These are phyloP conservation scores for Metopolophium dirhodum DNA, from an alignment of 1,140 invertebrate species.

Conservation along the genomic window DNA sequence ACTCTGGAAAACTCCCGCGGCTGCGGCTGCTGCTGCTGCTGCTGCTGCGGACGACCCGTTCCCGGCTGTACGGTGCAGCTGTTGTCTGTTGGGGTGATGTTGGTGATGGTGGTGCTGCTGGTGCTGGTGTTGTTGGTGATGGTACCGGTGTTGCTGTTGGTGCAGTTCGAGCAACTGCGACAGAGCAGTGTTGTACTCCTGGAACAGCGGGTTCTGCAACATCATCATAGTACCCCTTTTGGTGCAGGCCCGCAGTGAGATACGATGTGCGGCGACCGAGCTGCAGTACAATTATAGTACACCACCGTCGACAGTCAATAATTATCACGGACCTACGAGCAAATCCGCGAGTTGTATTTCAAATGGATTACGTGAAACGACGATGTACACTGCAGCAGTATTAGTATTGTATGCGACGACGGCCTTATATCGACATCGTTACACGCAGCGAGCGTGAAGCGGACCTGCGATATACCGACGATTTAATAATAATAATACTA, in stretches of 20 bases:
- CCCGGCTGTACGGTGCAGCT: neutral
- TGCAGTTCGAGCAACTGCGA: conserved; percentile 53
- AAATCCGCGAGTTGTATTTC: neutral
- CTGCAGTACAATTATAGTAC: too few relatives aligned
- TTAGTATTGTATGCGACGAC: neutral
- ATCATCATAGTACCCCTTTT: conserved; percentile 41
- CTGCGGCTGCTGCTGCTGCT: neutral
- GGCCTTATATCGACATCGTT: neutral
- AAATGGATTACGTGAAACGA: neutral
- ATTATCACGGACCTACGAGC: too few relatives aligned
- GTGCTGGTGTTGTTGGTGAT: neutral
- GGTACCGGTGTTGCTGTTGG: conserved; percentile 44
- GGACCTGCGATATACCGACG: neutral
- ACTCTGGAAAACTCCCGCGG: conserved; percentile 29
- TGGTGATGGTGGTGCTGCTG: conserved; percentile 16
- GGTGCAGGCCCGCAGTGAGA: too few relatives aligned
- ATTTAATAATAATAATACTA: neutral
- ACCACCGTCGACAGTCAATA: too few relatives aligned
- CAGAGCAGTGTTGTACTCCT: conserved; percentile 56
- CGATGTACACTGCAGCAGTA: too few relatives aligned
- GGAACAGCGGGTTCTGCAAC: conserved; percentile 57
- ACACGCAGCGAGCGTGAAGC: neutral
- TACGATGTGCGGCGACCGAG: too few relatives aligned
- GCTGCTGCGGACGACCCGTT: neutral
- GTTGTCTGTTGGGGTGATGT: neutral